These are phyloP conservation scores for Pseudorasbora parva DNA, from an alignment of 2,113 vertebrate species.

Conservation along the genomic window DNA sequence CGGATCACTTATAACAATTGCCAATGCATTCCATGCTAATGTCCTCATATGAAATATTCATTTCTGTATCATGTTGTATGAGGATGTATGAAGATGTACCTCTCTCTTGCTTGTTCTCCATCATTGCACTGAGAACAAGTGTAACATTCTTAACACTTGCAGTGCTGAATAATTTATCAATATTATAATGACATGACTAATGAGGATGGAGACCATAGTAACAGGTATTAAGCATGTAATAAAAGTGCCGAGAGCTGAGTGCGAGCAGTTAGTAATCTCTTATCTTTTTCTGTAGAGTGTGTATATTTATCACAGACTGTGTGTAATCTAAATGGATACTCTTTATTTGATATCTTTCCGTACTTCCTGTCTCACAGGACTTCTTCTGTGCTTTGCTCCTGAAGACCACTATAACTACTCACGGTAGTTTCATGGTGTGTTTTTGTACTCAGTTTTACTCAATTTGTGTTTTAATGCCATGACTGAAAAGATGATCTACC, in stretches of 20 bases:
- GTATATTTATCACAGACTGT: neutral
- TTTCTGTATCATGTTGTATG: neutral
- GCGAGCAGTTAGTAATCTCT: neutral
- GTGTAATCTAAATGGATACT: neutral
- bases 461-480: neutral
- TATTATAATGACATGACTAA: conserved; percentile 9
- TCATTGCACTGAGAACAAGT: neutral
- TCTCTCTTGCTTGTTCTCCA: neutral
- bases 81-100: neutral
- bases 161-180: neutral
- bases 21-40: neutral
- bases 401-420: neutral
- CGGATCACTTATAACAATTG: neutral
- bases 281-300: neutral
- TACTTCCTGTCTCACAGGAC: neutral
- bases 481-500: neutral
- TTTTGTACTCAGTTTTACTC: neutral
- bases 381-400: neutral
- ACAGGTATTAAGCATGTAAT: neutral
- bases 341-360: neutral
- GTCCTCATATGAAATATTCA: neutral
- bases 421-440: neutral
- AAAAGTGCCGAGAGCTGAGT: neutral
- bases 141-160: neutral
- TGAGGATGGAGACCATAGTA: neutral